Evolutionary conservation across 2,113 vertebrate genomes (phyloP).

Genomic region (Pedionomus torquatus): DNA sequence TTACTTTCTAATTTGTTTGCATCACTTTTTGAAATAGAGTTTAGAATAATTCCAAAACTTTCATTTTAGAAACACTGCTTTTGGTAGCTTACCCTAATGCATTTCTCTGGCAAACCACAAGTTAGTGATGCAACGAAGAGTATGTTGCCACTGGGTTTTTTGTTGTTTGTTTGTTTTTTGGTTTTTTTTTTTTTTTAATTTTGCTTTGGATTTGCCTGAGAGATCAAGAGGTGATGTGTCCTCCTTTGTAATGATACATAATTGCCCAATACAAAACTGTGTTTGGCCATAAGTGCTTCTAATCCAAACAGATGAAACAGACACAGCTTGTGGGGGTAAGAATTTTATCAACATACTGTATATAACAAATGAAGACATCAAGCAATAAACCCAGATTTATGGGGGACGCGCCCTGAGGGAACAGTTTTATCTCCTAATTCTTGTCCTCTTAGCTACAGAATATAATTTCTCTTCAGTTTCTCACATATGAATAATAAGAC

Average conservation of each 20-base stretch:
- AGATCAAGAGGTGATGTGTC: neutral
- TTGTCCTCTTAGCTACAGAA: neutral
- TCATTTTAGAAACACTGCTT: neutral
- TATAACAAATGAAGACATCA: neutral
- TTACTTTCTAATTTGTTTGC: neutral
- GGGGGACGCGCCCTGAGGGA: fast-evolving
- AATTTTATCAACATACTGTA: neutral
- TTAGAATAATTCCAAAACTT: neutral
- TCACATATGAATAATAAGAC: neutral
- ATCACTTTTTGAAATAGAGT: neutral
- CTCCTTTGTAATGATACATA: neutral
- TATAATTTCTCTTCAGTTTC: neutral
- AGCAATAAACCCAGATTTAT: neutral
- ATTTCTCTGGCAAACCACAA: neutral
- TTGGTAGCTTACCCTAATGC: neutral
- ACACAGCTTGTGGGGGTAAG: neutral
- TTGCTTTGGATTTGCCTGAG: neutral
- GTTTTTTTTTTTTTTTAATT: neutral
- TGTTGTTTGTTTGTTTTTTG: neutral
- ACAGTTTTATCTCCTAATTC: neutral
- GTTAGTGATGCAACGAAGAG: neutral
- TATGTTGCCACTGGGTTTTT: neutral
- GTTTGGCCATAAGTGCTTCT: neutral
- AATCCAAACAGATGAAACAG: neutral
- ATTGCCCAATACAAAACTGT: neutral